Base-by-base conservation (phyloP, 2,888 invertebrate species). In the Cotesia congregata region DNA sequence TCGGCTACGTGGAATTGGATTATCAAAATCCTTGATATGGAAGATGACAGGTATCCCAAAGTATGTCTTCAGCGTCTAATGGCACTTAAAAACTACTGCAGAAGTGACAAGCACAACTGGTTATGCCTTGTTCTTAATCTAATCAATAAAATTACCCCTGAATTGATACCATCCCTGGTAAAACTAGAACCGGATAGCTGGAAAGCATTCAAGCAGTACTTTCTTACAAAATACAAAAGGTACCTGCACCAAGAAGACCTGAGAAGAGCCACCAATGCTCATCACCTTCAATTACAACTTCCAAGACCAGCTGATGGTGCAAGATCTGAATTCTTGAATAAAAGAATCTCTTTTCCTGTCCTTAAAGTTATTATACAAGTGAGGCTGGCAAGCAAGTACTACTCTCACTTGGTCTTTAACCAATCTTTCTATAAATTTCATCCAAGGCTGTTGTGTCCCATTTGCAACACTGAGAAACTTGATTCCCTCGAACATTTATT, bases 11-110 rank as follows among this genome's bases (percentile, higher is more conserved):
- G 71, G 64, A 75, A 68, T 7, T 74, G 72, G 71, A 68, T 77
- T 7, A 67, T 62, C 6, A 62, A 59, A 20, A 67, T 77, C 7
- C 65, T 75, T 38, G 67, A 72, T 40, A 61, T 77, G 50, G 20
- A 39, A 0, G 67, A 72, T n/a, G 5, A 30, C 1, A 20, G 38
- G 1, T 59, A 72, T 1, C 72, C 77, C 5, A 78, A 75, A 50
- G 60, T 75, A 5, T 78, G 75, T 59, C 64, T 69, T 17, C 30
- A 67, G 5, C 20, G 72, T 40, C 40, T 40, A 1, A 40, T 40
- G 40, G 1, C 40, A 40, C 40, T 40, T 40, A 40, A 40, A 40
- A 40, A 1, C 40, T 40, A 6, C 40, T 40, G 40, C 40, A 40
- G 40, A 40, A 40, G 40, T 1, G 40, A 40, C 40, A 40, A 40